Conservation (phyloP, 2,113 vertebrate species). For the Tyrannus savana region DNA sequence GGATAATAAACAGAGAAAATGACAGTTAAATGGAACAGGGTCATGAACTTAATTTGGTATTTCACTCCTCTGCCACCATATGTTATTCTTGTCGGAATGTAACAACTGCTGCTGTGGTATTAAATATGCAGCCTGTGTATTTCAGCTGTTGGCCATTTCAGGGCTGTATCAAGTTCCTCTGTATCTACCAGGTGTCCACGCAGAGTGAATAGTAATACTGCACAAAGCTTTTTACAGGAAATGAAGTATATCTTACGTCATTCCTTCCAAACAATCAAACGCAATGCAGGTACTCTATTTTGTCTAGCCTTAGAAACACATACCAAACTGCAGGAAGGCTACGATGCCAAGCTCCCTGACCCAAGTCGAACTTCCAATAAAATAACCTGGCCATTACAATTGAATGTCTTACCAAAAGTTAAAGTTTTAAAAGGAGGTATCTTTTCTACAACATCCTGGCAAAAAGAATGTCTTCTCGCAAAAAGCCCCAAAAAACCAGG, state of each 20-base stretch:
- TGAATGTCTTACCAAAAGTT: not conserved
- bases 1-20: not conserved
- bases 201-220: not conserved
- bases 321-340: not conserved
- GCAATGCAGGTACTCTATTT: not conserved
- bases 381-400: not conserved
- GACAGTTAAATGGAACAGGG: not conserved
- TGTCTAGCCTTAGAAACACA: not conserved
- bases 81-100: slow-evolving; percentile 53
- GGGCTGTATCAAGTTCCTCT: slow-evolving; percentile 28
- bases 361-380: not conserved
- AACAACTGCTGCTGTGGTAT: slow-evolving; percentile 50
- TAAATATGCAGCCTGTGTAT: not conserved
- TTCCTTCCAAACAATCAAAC: not conserved
- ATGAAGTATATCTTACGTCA: not conserved
- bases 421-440: not conserved
- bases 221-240: not conserved
- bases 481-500: not conserved
- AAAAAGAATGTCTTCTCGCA: not conserved
- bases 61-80: slow-evolving; percentile 26
- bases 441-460: not conserved
- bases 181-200: not conserved
- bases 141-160: slow-evolving; percentile 56
- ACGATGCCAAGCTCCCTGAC: not conserved
- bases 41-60: slow-evolving; percentile 29